phyloP scores from a whole-genome alignment of 2,113 vertebrate species.

The Apteryx mantelli region DNA sequence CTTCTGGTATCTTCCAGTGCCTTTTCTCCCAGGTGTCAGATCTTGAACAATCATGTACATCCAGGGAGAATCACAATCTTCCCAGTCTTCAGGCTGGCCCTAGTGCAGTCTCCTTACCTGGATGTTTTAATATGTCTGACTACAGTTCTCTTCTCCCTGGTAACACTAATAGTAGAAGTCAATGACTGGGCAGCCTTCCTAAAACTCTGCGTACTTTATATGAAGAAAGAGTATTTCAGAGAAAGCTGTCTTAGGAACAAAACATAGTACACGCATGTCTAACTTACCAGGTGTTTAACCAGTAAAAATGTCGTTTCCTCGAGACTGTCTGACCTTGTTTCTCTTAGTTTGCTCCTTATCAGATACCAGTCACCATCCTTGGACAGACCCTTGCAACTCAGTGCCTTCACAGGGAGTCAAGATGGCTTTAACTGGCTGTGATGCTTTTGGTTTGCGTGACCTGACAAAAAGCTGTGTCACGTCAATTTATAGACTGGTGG shows the following conservation, averaged over 20 bases:
- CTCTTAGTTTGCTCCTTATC: background rate
- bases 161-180: background rate
- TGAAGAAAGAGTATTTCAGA: background rate
- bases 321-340: background rate
- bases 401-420: background rate
- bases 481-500: background rate
- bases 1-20: background rate
- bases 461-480: background rate
- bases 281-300: background rate
- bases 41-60: background rate
- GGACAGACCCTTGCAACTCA: background rate
- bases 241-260: background rate
- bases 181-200: background rate
- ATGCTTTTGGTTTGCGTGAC: background rate
- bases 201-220: background rate
- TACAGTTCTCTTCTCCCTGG: background rate
- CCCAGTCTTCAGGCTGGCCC: background rate
- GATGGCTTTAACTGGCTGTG: background rate
- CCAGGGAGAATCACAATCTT: background rate
- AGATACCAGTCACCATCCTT: background rate
- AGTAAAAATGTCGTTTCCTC: background rate
- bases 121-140: background rate
- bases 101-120: background rate
- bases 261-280: background rate
- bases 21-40: background rate